A percentile compares a stretch with the other conserved stretches of the same genome.
phyloP scores from a whole-genome alignment of 1,140 invertebrate genomes.

The Wasmannia auropunctata region DNA sequence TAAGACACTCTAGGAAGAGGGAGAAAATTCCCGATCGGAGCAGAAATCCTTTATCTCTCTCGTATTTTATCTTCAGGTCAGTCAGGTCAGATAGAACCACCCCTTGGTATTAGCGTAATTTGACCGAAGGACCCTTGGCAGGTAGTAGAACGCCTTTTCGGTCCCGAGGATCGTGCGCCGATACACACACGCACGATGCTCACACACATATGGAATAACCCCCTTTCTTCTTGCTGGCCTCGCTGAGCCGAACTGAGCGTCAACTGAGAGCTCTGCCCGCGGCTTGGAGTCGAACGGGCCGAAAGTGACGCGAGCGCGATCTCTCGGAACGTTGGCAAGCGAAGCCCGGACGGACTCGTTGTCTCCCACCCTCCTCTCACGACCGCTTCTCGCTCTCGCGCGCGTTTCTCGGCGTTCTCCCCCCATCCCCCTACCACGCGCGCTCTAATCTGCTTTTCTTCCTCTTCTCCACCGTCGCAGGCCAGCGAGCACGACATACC shows the following conservation, averaged over 20 bases:
- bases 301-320: constrained; percentile 81
- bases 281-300: constrained; percentile 78
- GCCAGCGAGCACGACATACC: constrained; percentile 33
- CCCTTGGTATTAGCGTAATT: not conserved
- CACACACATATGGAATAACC: constrained; percentile 77
- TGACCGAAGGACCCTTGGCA: not conserved
- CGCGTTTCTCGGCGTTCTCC: constrained; percentile 59
- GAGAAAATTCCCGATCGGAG: not conserved
- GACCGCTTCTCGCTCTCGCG: constrained; percentile 63
- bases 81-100: constrained; percentile 62
- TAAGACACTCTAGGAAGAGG: constrained; percentile 4
- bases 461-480: constrained; percentile 28
- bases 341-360: constrained; percentile 65
- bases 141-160: constrained; percentile 9
- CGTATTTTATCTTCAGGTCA: not conserved
- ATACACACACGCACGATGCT: constrained; percentile 72
- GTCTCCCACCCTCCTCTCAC: constrained; percentile 73
- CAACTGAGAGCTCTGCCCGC: constrained; percentile 83
- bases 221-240: constrained; percentile 83
- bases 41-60: not conserved
- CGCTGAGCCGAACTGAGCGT: constrained; percentile 85
- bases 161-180: constrained; percentile 8
- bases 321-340: constrained; percentile 80
- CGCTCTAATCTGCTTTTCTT: constrained; percentile 69
- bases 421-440: not conserved